phyloP scores from a whole-genome alignment of 2,113 vertebrate genomes.

The Notothenia coriiceps region DNA sequence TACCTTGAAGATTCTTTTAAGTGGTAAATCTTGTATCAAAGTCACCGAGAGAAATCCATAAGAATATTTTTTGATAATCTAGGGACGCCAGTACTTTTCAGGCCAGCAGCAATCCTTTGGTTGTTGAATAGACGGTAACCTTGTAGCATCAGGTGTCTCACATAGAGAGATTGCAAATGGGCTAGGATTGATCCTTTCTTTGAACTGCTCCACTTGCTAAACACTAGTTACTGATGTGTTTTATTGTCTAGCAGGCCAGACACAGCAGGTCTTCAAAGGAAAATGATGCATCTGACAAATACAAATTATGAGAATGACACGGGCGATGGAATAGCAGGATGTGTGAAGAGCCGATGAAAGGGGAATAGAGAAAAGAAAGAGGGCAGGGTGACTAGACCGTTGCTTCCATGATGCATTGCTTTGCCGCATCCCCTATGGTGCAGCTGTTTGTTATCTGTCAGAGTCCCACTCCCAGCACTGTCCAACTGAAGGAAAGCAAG shows the following conservation, averaged over 20 bases:
- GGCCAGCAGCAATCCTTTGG: conserved; percentile 8
- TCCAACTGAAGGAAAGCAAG: conserved; percentile 37
- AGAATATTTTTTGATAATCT: conserved; percentile 2
- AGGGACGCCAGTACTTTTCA: conserved; percentile 5
- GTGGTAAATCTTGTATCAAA: background rate
- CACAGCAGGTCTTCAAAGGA: conserved; percentile 47
- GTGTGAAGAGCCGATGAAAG: conserved; percentile 59
- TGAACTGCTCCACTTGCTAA: conserved; percentile 43
- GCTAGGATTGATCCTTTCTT: conserved; percentile 50
- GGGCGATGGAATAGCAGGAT: conserved; percentile 41
- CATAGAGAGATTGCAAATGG: conserved; percentile 46
- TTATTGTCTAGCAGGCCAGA: conserved; percentile 52
- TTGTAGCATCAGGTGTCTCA: conserved; percentile 39
- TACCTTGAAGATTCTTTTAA: background rate
- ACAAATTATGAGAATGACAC: conserved; percentile 66
- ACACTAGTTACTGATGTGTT: conserved; percentile 53
- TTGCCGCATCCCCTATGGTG: conserved; percentile 59
- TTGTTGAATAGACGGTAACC: conserved; percentile 24
- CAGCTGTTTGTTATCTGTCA: conserved; percentile 77
- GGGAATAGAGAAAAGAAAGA: conserved; percentile 35
- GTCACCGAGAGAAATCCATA: conserved; percentile 4
- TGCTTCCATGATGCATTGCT: conserved; percentile 72
- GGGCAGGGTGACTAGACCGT: conserved; percentile 51
- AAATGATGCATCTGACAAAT: conserved; percentile 56
- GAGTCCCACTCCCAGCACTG: conserved; percentile 31